These are phyloP conservation scores for Rhagium mordax DNA, from an alignment of 2,888 invertebrate genomes.

Conservation along the genomic window DNA sequence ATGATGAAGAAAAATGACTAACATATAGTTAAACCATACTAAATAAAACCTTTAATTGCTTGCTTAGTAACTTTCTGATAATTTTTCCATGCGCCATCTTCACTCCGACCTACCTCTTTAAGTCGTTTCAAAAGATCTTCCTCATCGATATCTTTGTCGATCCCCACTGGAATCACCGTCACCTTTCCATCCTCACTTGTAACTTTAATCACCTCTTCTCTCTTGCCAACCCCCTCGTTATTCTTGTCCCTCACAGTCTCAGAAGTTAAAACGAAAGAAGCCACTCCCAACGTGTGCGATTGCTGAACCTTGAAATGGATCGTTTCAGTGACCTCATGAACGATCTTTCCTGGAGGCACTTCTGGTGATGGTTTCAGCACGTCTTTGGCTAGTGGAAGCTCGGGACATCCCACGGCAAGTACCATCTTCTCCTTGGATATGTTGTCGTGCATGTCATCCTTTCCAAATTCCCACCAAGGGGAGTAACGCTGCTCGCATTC, in stretches of 20 bases:
- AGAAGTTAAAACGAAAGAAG: conserved; percentile 72
- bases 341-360: conserved; percentile 70
- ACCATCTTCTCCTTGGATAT: conserved; percentile 69
- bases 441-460: conserved; percentile 64
- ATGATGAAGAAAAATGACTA: too few species aligned
- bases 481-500: conserved; percentile 75
- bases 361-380: conserved; percentile 68
- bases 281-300: conserved; percentile 71
- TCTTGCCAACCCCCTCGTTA: conserved; percentile 46
- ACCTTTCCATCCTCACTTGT: conserved; percentile 45
- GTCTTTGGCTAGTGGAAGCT: conserved; percentile 63
- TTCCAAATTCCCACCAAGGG: conserved; percentile 75
- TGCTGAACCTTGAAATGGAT: conserved; percentile 72
- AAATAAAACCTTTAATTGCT: conserved; percentile 74
- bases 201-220: conserved; percentile 50
- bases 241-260: conserved; percentile 70
- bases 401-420: conserved; percentile 68
- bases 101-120: conserved; percentile 71
- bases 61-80: conserved; percentile 73
- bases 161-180: conserved; percentile 35
- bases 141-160: conserved; percentile 59
- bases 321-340: conserved; percentile 72
- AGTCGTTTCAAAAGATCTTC: conserved; percentile 67
- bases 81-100: conserved; percentile 70
- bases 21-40: too few species aligned